Evolutionary conservation across 2,113 vertebrate species (phyloP).

Genomic region (Heteronetta atricapilla): DNA sequence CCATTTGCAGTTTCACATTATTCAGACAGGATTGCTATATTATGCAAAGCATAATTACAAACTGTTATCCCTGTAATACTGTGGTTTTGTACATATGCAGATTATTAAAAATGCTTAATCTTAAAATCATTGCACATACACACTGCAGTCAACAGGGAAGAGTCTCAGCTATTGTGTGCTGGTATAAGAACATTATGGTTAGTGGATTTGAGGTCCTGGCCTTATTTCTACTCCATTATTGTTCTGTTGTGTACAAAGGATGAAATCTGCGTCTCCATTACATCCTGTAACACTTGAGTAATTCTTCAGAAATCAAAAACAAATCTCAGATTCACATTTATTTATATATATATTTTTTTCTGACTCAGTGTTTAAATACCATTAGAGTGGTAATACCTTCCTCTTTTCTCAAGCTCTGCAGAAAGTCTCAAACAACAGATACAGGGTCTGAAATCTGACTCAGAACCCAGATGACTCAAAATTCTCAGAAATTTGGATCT

Average conservation of each 20-base stretch:
- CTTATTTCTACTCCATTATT: constrained; percentile 49
- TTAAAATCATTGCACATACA: constrained; percentile 71
- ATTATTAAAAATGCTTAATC: constrained; percentile 73
- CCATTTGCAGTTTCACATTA: constrained; percentile 72
- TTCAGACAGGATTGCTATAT: constrained; percentile 69
- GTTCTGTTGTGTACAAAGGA: background rate
- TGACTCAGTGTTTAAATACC: constrained; percentile 35
- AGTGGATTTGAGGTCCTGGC: background rate
- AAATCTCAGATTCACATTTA: background rate
- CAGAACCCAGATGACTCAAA: background rate
- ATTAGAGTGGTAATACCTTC: constrained; percentile 33
- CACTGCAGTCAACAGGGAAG: constrained; percentile 31
- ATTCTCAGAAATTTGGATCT: background rate
- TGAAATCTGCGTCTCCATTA: constrained; percentile 23
- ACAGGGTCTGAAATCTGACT: background rate
- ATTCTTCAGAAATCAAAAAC: background rate
- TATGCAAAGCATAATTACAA: constrained; percentile 71
- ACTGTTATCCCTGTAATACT: constrained; percentile 50
- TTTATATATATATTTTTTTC: no score
- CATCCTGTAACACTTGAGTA: constrained; percentile 10
- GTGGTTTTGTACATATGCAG: constrained; percentile 64
- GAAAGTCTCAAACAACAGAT: constrained; percentile 5
- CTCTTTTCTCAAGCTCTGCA: constrained; percentile 23
- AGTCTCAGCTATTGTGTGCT: background rate
- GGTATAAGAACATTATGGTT: background rate